Evolutionary conservation across 2,888 invertebrate species (phyloP).

Genomic region (Ophioninae sp.): DNA sequence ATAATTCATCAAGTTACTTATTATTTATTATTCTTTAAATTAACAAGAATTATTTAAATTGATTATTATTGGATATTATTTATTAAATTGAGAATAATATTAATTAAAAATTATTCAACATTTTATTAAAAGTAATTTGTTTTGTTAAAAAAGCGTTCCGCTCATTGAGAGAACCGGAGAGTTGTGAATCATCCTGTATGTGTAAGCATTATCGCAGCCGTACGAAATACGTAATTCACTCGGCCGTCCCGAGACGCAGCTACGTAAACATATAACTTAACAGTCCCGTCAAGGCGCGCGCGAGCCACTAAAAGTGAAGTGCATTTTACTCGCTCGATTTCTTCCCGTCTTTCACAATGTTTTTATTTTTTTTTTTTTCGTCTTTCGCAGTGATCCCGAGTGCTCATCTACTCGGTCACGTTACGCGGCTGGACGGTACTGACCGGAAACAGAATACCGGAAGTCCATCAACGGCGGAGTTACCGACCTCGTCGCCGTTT

Average conservation of each 20-base stretch:
- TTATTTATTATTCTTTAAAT: too few species aligned
- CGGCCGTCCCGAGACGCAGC: conserved; percentile 40
- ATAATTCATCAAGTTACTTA: too few species aligned
- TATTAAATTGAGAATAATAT: too few species aligned
- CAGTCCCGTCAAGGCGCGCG: conserved; percentile 24
- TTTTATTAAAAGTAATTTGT: neutral
- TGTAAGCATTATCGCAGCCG: conserved; percentile 16
- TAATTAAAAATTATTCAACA: too few species aligned
- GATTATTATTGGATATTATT: too few species aligned
- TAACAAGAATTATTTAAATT: too few species aligned
- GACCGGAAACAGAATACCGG: conserved; percentile 65
- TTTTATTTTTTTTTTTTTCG: neutral
- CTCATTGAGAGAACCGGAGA: neutral
- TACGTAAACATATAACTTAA: conserved; percentile 56
- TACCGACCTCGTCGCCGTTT: conserved; percentile 52
- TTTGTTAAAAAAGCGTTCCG: neutral
- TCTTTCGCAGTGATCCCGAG: conserved; percentile 65
- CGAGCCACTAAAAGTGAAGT: conserved; percentile 37
- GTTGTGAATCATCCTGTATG: neutral
- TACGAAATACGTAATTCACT: conserved; percentile 47
- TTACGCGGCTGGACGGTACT: conserved; percentile 58
- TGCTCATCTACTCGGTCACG: conserved; percentile 62
- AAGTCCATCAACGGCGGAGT: conserved; percentile 52
- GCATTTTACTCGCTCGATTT: neutral
- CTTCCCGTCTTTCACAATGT: neutral